Conservation (phyloP, 2,113 vertebrate species). For the Raja brachyura region DNA sequence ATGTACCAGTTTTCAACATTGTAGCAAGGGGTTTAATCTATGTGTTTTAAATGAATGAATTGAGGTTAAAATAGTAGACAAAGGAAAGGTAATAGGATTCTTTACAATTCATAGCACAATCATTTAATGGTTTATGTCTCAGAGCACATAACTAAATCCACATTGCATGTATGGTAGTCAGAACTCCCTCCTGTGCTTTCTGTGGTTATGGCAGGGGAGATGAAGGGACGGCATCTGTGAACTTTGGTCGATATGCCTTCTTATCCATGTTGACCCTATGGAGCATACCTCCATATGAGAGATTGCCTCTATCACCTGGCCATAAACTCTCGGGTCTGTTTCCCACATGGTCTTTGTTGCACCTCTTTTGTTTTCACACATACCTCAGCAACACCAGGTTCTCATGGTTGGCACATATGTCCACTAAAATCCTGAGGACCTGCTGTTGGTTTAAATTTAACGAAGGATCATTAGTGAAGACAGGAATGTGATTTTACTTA, state of each 20-base stretch:
- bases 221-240: slow-evolving; percentile 32
- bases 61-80: not conserved
- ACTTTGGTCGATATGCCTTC: slow-evolving; percentile 17
- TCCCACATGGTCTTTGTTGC: slow-evolving; percentile 31
- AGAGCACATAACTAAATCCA: slow-evolving; percentile 30
- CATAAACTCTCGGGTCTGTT: slow-evolving; percentile 32
- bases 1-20: not conserved
- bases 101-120: not conserved
- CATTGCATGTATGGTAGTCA: not conserved
- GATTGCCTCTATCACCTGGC: slow-evolving; percentile 31
- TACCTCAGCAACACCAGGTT: slow-evolving; percentile 23
- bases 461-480: slow-evolving; percentile 1
- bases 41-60: not conserved
- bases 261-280: not conserved
- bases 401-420: slow-evolving; percentile 19
- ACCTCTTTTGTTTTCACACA: slow-evolving; percentile 35
- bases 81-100: not conserved
- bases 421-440: slow-evolving; percentile 8
- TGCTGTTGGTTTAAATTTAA: slow-evolving; percentile 23
- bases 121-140: slow-evolving; percentile 9
- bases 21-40: not conserved
- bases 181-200: slow-evolving; percentile 18
- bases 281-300: slow-evolving; percentile 28
- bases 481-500: not conserved
- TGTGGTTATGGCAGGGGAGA: slow-evolving; percentile 25